Conservation (phyloP, 2,113 vertebrate species). For the Rhadina sibilatrix region DNA sequence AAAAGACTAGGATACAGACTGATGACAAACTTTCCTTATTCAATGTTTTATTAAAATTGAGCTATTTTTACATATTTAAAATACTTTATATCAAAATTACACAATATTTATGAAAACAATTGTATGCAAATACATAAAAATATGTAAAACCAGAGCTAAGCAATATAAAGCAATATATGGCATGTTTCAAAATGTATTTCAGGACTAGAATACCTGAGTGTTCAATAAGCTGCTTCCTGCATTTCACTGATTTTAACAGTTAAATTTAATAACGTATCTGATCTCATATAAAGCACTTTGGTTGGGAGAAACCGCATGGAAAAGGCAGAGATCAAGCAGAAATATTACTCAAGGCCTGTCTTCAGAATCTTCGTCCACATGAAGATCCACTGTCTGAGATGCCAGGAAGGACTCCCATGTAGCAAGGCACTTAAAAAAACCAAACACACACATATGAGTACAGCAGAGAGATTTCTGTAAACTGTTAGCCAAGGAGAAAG, state of each 20-base stretch:
- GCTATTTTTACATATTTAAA: conserved; percentile 73
- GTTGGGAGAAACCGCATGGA: conserved; percentile 38
- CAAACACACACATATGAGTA: conserved; percentile 7
- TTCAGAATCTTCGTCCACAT: conserved; percentile 68
- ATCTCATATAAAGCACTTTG: conserved; percentile 68
- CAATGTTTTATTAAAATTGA: conserved; percentile 74
- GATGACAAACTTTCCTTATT: conserved; percentile 20
- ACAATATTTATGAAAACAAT: conserved; percentile 59
- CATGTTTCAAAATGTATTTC: conserved; percentile 36
- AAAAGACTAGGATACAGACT: neutral
- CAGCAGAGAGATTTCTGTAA: neutral
- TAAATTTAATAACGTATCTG: conserved; percentile 27
- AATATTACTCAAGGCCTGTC: conserved; percentile 66
- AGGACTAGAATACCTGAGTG: conserved; percentile 72
- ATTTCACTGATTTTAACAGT: conserved; percentile 15
- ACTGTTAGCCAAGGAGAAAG: neutral
- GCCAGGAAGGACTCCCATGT: conserved; percentile 93
- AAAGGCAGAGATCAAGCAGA: neutral
- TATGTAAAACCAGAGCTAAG: conserved; percentile 58
- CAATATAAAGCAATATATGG: conserved; percentile 36
- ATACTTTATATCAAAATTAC: conserved; percentile 68
- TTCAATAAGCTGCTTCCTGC: conserved; percentile 61
- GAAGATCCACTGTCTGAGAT: conserved; percentile 78
- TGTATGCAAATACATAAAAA: conserved; percentile 63
- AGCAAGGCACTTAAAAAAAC: conserved; percentile 86